A percentile compares a stretch with the other conserved stretches of the same genome.
Evolutionary conservation across 2,888 invertebrate genomes (phyloP).

Genomic region (Diaperis boleti): DNA sequence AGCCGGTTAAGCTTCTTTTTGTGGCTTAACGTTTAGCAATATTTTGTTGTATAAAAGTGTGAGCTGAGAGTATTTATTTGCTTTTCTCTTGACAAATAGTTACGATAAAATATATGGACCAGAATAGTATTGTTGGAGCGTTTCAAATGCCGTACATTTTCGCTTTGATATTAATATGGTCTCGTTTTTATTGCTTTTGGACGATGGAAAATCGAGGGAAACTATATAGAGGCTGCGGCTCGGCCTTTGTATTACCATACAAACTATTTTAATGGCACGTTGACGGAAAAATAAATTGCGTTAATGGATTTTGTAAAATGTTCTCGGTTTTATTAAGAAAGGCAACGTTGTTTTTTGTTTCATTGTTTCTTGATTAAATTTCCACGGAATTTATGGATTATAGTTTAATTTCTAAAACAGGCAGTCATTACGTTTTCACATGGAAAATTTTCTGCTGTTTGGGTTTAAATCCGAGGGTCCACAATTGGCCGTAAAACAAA

Average conservation of each 20-base stretch:
- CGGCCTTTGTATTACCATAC: neutral
- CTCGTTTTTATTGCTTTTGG: slow-evolving; percentile 21
- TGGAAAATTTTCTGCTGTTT: slow-evolving; percentile 11
- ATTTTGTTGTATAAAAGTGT: slow-evolving; percentile 13
- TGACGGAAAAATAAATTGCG: slow-evolving; percentile 1
- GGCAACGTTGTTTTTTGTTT: slow-evolving; percentile 3
- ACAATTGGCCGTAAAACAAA: slow-evolving; percentile 33
- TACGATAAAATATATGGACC: slow-evolving; percentile 10
- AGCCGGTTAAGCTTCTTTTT: slow-evolving; percentile 7
- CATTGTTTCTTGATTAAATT: slow-evolving; percentile 29
- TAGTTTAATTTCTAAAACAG: slow-evolving; percentile 24
- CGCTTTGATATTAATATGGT: slow-evolving; percentile 17
- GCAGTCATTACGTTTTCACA: slow-evolving; percentile 10
- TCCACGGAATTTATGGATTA: slow-evolving; percentile 2
- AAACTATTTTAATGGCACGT: neutral
- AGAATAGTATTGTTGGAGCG: slow-evolving; percentile 24
- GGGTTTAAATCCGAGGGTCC: slow-evolving; percentile 14
- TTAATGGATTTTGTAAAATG: neutral
- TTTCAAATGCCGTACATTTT: slow-evolving; percentile 23
- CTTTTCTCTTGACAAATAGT: slow-evolving; percentile 17
- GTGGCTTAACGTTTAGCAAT: slow-evolving; percentile 9
- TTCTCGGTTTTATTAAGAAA: slow-evolving; percentile 1
- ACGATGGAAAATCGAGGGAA: neutral
- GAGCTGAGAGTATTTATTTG: slow-evolving; percentile 19
- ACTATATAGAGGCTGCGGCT: neutral